Evolutionary conservation across 2,113 vertebrate species (phyloP).

Genomic region (Nothobranchius furzeri): DNA sequence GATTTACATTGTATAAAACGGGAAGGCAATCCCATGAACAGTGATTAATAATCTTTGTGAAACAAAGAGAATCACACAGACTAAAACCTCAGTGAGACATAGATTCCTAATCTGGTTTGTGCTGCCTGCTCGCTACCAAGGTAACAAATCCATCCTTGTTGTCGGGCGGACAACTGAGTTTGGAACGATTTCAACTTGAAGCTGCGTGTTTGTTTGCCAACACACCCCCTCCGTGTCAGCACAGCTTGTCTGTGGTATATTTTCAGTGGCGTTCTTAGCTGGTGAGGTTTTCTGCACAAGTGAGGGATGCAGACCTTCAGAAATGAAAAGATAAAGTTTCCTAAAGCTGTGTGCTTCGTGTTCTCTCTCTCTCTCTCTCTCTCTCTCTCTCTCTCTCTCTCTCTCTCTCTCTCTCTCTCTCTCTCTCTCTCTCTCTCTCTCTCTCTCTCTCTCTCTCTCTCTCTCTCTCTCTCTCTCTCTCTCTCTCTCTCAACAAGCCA

Average conservation of each 20-base stretch:
- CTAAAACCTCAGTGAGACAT: too few relatives aligned
- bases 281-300: neutral
- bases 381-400: too few relatives aligned
- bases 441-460: neutral
- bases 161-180: conserved; percentile 13
- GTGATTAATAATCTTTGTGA: too few relatives aligned
- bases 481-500: conserved; percentile 18
- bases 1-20: too few relatives aligned
- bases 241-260: neutral
- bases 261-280: neutral
- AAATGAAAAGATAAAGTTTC: too few relatives aligned
- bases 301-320: neutral
- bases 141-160: conserved; percentile 42
- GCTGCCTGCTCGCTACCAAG: conserved; percentile 37
- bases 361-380: neutral
- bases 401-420: conserved; percentile 22
- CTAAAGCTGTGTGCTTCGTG: neutral
- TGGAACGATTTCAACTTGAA: neutral
- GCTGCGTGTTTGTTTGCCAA: neutral
- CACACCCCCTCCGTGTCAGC: neutral
- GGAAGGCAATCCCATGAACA: too few relatives aligned
- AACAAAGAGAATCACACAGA: too few relatives aligned
- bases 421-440: too few relatives aligned
- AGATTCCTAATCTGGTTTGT: conserved; percentile 20
- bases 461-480: too few relatives aligned